Base-by-base conservation (phyloP, 1,140 invertebrate genomes). In the Drosophila virilis region DNA sequence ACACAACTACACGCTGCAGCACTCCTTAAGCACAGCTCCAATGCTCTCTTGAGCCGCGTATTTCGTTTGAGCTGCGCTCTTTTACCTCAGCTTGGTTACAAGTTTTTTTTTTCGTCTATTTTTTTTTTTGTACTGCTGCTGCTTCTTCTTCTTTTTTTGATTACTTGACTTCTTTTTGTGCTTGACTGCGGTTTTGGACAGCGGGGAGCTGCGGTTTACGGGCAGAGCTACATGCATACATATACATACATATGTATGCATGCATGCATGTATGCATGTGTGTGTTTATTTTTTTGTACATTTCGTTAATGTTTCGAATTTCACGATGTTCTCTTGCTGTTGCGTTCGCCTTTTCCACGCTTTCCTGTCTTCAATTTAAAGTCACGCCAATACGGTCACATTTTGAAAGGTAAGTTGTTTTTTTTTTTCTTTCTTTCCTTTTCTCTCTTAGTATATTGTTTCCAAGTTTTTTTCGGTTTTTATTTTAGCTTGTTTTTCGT, bases 261-360 rank as follows among this genome's bases (percentile, higher is more conserved):
- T 17, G 22, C 45, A 57, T 38, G n/a, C 8, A 42, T 42, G 6
- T 42, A n/a, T 42, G 12, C 13, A 42, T 42, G 10, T 38, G 12
- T 50, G 48, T 10, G 13, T 45, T 37, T 59, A 22, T 58, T 55
- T 66, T 59, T n/a, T 65, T 62, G 28, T 66, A 13, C 42, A 37
- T 54, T 52, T 70, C 22, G 45, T 73, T 66, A 62, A 64, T 77
- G 74, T 55, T 65, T 86, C 61, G 40, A 76, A 66, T 77, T 86
- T 73, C 48, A 74, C 69, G 80, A 60, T 74, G 58, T 77, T 65
- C 57, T 59, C 51, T 77, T 57, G 13, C 72, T 48, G 59, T 82
- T 78, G 60, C 62, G 58, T 77, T 64, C 55, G 59, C 45, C 57
- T 77, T 59, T 77, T 32, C 37, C 12, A 55, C 37, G 42, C 22